phyloP scores from a whole-genome alignment of 2,113 vertebrate genomes.

The Leptobrachium ailaonicum region DNA sequence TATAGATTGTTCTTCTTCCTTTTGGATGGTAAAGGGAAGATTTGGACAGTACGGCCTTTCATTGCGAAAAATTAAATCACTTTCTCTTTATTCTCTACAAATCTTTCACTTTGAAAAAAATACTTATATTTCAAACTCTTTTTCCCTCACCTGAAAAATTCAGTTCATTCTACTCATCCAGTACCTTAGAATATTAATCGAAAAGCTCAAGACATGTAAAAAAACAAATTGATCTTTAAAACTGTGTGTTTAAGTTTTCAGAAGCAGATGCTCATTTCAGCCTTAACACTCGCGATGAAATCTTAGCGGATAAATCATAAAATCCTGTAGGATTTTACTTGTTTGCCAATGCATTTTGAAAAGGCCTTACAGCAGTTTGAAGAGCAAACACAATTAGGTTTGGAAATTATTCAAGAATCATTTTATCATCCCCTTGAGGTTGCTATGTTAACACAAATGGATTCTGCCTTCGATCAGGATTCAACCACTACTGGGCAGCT shows the following conservation, averaged over 20 bases:
- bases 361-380: conserved; percentile 58
- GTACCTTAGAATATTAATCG: conserved; percentile 27
- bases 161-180: not conserved
- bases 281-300: conserved; percentile 51
- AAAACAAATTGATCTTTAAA: conserved; percentile 47
- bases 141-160: not conserved
- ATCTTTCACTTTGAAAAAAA: not conserved
- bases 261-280: conserved; percentile 29
- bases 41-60: too few relatives aligned
- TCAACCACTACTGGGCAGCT: conserved; percentile 55
- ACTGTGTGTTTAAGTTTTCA: conserved; percentile 46
- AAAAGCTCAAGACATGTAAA: conserved; percentile 13
- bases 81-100: not conserved
- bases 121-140: not conserved
- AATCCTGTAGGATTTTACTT: conserved; percentile 56
- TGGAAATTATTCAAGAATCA: conserved; percentile 68
- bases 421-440: conserved; percentile 59
- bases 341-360: conserved; percentile 66
- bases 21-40: too few relatives aligned
- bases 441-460: conserved; percentile 54
- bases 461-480: conserved; percentile 58
- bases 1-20: too few relatives aligned
- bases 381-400: conserved; percentile 63
- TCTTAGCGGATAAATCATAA: conserved; percentile 58
- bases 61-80: not conserved